These are phyloP conservation scores for Nymphalis c-album DNA, from an alignment of 2,888 invertebrate species.

Conservation along the genomic window DNA sequence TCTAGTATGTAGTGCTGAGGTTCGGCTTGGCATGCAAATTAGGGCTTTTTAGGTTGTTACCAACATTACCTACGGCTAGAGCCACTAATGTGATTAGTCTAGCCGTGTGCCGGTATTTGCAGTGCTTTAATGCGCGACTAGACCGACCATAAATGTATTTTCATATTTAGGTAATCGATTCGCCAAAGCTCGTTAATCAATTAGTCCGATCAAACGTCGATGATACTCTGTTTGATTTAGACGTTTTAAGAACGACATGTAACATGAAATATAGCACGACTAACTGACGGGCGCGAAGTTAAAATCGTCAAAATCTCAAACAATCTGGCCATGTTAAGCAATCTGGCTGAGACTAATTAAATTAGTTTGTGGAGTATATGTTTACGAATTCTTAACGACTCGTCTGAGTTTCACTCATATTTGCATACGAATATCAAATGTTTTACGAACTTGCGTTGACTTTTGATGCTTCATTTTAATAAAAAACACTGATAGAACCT, in stretches of 20 bases:
- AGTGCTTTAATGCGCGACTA: conserved; percentile 60
- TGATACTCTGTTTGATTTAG: conserved; percentile 8
- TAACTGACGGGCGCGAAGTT: neutral
- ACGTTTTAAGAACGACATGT: neutral
- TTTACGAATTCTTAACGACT: conserved; percentile 38
- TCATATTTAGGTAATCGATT: conserved; percentile 51
- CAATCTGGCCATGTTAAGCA: conserved; percentile 38
- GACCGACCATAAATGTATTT: conserved; percentile 52
- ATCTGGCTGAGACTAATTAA: conserved; percentile 48
- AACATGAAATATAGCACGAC: neutral
- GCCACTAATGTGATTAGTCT: conserved; percentile 73
- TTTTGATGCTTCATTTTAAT: conserved; percentile 17
- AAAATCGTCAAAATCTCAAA: conserved; percentile 23
- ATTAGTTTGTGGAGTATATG: conserved; percentile 47
- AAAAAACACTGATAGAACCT: neutral
- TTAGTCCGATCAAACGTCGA: conserved; percentile 15
- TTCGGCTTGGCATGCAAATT: conserved; percentile 56
- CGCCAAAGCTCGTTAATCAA: conserved; percentile 26
- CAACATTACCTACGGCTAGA: conserved; percentile 63
- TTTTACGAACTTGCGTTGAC: conserved; percentile 13
- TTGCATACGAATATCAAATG: conserved; percentile 31
- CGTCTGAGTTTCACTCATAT: conserved; percentile 36
- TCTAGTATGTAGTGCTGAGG: conserved; percentile 37
- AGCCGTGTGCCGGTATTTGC: conserved; percentile 60
- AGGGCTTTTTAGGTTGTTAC: conserved; percentile 63